These are phyloP conservation scores for Camponotus pennsylvanicus DNA, from an alignment of 1,140 invertebrate genomes.

Conservation along the genomic window DNA sequence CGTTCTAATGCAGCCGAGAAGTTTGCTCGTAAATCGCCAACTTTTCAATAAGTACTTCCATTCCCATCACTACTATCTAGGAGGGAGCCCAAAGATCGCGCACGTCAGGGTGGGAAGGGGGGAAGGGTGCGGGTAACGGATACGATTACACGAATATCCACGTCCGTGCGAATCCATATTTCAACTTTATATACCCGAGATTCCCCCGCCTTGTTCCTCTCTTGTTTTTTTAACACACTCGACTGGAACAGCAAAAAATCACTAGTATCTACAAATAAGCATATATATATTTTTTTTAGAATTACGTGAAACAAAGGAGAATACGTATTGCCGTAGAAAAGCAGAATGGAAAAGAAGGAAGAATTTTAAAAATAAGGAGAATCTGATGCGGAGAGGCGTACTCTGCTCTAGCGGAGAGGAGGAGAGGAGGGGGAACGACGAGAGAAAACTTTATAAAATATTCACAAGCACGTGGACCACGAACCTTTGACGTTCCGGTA, in stretches of 20 bases:
- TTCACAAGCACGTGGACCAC: slow-evolving; percentile 32
- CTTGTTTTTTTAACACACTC: slow-evolving; percentile 52
- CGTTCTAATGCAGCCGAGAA: slow-evolving; percentile 57
- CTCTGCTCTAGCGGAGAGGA: not conserved
- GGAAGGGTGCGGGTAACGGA: slow-evolving; percentile 31
- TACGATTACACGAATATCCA: slow-evolving; percentile 60
- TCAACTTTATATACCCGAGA: slow-evolving; percentile 54
- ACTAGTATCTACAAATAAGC: not conserved
- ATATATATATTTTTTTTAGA: not conserved
- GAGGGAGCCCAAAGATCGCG: slow-evolving; percentile 45
- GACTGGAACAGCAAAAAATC: not conserved
- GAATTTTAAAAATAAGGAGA: not conserved
- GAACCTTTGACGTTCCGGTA: slow-evolving; percentile 41
- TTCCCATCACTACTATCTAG: slow-evolving; percentile 46
- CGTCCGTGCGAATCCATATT: slow-evolving; percentile 52
- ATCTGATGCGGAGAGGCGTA: not conserved
- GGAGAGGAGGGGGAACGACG: too few species aligned
- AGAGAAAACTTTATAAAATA: slow-evolving; percentile 42
- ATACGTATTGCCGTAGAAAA: not conserved
- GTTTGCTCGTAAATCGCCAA: slow-evolving; percentile 66
- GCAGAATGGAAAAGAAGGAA: not conserved
- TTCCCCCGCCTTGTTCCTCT: slow-evolving; percentile 39
- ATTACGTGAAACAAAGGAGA: not conserved
- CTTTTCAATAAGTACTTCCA: slow-evolving; percentile 68
- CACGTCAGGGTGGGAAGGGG: not conserved